Conservation (phyloP, 2,888 invertebrate genomes). For the Alitta virens region DNA sequence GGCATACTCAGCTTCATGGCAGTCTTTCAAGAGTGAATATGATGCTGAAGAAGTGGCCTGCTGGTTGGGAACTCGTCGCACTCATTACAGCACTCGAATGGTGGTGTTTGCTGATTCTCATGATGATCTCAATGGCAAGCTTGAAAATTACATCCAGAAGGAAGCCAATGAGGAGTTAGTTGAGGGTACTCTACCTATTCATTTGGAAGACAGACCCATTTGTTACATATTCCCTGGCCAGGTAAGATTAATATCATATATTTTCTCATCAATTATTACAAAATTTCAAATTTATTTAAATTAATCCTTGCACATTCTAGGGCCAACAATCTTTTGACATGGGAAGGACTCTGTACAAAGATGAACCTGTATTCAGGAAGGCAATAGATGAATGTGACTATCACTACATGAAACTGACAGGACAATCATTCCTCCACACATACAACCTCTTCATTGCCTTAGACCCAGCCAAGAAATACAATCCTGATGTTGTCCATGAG, state of each 20-base stretch:
- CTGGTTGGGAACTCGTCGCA: slow-evolving; percentile 15
- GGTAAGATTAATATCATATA: too few relatives aligned
- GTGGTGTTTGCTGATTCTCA: slow-evolving; percentile 18
- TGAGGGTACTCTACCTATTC: slow-evolving; percentile 2
- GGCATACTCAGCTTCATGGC: slow-evolving; percentile 13
- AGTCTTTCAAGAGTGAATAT: slow-evolving; percentile 7
- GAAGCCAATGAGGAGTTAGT: slow-evolving; percentile 11
- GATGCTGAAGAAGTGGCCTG: slow-evolving; percentile 20
- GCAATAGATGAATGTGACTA: slow-evolving; percentile 18
- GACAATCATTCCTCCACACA: slow-evolving; percentile 19
- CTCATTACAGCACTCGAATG: slow-evolving; percentile 17
- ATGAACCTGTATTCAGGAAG: slow-evolving; percentile 17
- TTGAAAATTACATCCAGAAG: slow-evolving; percentile 9
- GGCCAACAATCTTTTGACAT: slow-evolving; percentile 27
- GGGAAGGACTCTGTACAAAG: slow-evolving; percentile 22
- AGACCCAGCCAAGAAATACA: background rate
- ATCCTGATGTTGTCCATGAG: slow-evolving; percentile 3
- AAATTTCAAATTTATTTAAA: background rate
- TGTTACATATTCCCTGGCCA: slow-evolving; percentile 26
- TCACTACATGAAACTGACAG: slow-evolving; percentile 15
- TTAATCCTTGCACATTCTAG: background rate
- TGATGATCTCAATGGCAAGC: slow-evolving; percentile 9
- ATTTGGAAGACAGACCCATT: slow-evolving; percentile 8
- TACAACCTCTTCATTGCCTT: slow-evolving; percentile 7
- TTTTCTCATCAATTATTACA: too few relatives aligned